Conservation (phyloP, 2,888 invertebrate species). For the Lasioglossum lativentre region DNA sequence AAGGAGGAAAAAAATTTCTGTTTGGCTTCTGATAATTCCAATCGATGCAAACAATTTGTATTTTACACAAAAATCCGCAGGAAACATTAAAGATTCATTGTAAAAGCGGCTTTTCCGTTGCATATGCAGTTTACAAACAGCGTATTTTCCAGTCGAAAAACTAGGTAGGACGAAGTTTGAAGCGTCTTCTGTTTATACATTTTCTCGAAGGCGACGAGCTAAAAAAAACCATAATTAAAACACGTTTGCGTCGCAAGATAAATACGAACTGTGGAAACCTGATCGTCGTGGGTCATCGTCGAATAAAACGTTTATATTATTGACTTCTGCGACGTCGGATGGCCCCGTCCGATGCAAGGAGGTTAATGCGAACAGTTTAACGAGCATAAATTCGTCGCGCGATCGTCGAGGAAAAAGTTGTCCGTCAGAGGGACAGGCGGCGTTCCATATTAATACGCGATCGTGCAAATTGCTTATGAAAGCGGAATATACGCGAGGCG, state of each 20-base stretch:
- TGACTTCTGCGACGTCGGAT: background rate
- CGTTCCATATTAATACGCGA: background rate
- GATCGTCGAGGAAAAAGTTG: conserved; percentile 10
- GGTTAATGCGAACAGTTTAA: conserved; percentile 19
- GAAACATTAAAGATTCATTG: no score
- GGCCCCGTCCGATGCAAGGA: background rate
- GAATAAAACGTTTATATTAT: conserved; percentile 34
- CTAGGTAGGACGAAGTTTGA: no score
- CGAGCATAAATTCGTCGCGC: conserved; percentile 23
- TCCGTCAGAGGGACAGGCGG: background rate
- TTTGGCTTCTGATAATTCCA: no score
- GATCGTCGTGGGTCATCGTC: conserved; percentile 21
- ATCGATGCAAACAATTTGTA: no score
- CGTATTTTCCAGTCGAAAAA: no score
- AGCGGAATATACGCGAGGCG: background rate
- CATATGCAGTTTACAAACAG: no score
- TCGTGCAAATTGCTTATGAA: conserved; percentile 6
- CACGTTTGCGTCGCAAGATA: background rate
- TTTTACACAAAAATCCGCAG: no score
- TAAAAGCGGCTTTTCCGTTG: no score
- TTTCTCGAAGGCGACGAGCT: background rate
- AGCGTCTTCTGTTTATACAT: no score
- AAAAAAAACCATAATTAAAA: conserved; percentile 23
- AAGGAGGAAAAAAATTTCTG: no score
- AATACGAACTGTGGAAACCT: background rate